Evolutionary conservation across 2,888 invertebrate species (phyloP).

Genomic region (Plebejus anna): DNA sequence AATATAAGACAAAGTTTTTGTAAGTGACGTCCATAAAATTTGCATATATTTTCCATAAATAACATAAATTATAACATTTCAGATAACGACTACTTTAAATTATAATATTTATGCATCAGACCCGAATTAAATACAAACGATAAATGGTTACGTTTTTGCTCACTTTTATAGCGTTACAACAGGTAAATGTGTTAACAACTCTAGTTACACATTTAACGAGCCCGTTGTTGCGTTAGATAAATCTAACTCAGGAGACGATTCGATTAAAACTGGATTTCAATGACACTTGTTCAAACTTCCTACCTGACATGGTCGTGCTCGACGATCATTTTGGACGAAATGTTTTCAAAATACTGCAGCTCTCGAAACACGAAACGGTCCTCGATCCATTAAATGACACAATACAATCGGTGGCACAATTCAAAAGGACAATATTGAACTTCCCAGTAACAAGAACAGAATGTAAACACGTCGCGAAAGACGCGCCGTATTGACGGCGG

Average conservation of each 20-base stretch:
- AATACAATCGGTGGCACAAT: conserved; percentile 56
- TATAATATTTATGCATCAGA: conserved; percentile 24
- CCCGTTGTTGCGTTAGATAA: not conserved
- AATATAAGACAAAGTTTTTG: conserved; percentile 9
- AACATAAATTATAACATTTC: conserved; percentile 25
- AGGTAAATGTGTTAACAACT: conserved; percentile 20
- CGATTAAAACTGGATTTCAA: conserved; percentile 26
- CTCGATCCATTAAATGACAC: conserved; percentile 71
- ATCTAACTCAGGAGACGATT: not conserved
- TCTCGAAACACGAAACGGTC: conserved; percentile 52
- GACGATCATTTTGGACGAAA: conserved; percentile 76
- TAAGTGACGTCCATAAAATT: conserved; percentile 20
- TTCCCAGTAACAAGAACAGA: conserved; percentile 61
- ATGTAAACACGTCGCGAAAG: conserved; percentile 77
- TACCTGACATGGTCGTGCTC: conserved; percentile 78
- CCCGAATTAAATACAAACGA: conserved; percentile 11
- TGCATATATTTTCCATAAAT: conserved; percentile 16
- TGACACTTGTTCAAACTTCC: conserved; percentile 61
- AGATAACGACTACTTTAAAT: conserved; percentile 14
- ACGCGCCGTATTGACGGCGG: conserved; percentile 73
- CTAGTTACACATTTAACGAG: conserved; percentile 3
- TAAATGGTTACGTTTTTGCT: conserved; percentile 23
- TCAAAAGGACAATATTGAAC: conserved; percentile 56
- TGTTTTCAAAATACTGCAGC: conserved; percentile 67
- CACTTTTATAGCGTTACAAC: conserved; percentile 22